Evolutionary conservation across 2,888 invertebrate species (phyloP), one percentile per base, ranked within the genome.

Genomic region (Blastobasis lacticolella): DNA sequence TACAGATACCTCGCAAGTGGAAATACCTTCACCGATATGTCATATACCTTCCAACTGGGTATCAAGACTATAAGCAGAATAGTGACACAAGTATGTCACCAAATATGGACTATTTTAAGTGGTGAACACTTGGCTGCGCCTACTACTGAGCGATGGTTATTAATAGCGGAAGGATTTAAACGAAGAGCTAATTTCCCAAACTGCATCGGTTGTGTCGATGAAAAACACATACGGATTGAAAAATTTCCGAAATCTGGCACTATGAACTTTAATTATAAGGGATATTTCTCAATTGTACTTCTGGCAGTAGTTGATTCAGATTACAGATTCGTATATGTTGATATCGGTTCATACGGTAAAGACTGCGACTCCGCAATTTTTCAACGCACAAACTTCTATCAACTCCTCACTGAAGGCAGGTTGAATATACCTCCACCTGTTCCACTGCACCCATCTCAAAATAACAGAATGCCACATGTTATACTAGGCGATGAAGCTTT

Each of bases 281-380:
- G 56, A 45, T 61, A 51, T 49, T 61, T 60, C 48, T 62, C 59
- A 9, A 62, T 61, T 53, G 52, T 49, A 44, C 40, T 49, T n/a
- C 9, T 44, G 10, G 49, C 49, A 57, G 45, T 60, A 9, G 59
- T 60, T 53, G 59, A 64, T 52, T 61, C 60, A 10, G 59, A 62
- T 48, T 60, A 59, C 36, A 53, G 58, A 8, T 64, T 64, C 61
- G 42, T 52, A 38, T 10, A 37, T 7, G 49, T 56, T 57, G 63
- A 63, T 56, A 49, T 59, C 49, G 65, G 61, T 37, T 56, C 58
- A 57, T 60, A 59, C 49, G 64, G 61, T n/a, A 44, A 62, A 50
- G 60, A 62, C 50, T 60, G 64, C 57, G 63, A 63, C 38, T 59
- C 62, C 36, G 58, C 61, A 10, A 57, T 44, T 55, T 62, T 60